These are phyloP conservation scores for Melanotaenia boesemani DNA, from an alignment of 2,797 vertebrate genomes.

Conservation along the genomic window DNA sequence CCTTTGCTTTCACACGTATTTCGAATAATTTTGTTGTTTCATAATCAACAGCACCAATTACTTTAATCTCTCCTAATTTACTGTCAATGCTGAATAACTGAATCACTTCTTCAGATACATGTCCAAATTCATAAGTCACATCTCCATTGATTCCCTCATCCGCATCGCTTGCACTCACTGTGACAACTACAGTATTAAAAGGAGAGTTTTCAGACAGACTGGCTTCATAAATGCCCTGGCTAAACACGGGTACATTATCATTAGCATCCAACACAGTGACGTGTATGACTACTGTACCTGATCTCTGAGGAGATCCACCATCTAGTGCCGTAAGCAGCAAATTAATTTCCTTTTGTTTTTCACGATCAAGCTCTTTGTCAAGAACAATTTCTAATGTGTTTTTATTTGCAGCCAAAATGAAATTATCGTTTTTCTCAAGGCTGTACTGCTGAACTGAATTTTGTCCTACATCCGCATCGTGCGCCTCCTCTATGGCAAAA, in stretches of 20 bases:
- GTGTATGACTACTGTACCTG: slow-evolving; percentile 63
- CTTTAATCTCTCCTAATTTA: slow-evolving; percentile 39
- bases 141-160: slow-evolving; percentile 70
- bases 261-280: slow-evolving; percentile 72
- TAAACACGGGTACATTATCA: slow-evolving; percentile 78
- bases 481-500: slow-evolving; percentile 63
- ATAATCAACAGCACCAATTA: slow-evolving; percentile 63
- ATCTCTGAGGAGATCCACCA: slow-evolving; percentile 73
- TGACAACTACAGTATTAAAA: slow-evolving; percentile 63
- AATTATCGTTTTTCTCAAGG: slow-evolving; percentile 62
- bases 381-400: slow-evolving; percentile 57
- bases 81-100: slow-evolving; percentile 57
- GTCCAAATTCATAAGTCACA: slow-evolving; percentile 57
- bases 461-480: slow-evolving; percentile 72
- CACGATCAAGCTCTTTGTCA: slow-evolving; percentile 69
- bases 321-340: slow-evolving; percentile 62
- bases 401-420: slow-evolving; percentile 38
- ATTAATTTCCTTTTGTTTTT: slow-evolving; percentile 43
- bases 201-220: slow-evolving; percentile 72
- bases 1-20: slow-evolving; percentile 79
- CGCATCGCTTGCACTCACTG: background rate
- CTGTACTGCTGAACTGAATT: slow-evolving; percentile 69
- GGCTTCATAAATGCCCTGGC: slow-evolving; percentile 68
- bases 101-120: slow-evolving; percentile 47
- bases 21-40: slow-evolving; percentile 75